Evolutionary conservation across 2,113 vertebrate species (phyloP).

Genomic region (Ictalurus furcatus): DNA sequence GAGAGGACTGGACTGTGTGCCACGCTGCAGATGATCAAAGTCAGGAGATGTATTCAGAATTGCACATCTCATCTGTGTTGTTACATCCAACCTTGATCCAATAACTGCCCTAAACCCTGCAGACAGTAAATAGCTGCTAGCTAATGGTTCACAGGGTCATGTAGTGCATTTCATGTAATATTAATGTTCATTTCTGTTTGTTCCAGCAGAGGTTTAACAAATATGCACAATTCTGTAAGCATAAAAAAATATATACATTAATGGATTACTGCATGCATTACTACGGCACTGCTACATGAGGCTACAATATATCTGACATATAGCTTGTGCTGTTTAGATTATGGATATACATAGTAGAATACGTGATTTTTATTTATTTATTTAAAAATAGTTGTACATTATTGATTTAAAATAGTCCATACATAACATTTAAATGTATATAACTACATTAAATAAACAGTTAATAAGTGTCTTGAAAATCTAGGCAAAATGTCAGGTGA

Average conservation of each 20-base stretch:
- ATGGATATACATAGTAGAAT: background rate
- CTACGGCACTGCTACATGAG: background rate
- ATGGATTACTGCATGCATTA: background rate
- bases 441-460: background rate
- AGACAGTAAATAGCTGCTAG: background rate
- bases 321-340: background rate
- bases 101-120: background rate
- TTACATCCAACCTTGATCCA: background rate
- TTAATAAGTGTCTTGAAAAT: background rate
- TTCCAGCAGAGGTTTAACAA: background rate
- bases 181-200: background rate
- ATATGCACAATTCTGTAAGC: background rate
- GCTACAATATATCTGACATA: background rate
- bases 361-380: background rate
- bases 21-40: background rate
- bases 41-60: background rate
- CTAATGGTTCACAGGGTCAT: background rate
- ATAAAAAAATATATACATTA: background rate
- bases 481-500: background rate
- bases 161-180: background rate
- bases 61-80: background rate
- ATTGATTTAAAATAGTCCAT: background rate
- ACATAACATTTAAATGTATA: background rate
- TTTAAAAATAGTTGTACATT: background rate
- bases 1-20: background rate